Evolutionary conservation across 1,140 invertebrate species (phyloP).

Genomic region (Cydia amplana): DNA sequence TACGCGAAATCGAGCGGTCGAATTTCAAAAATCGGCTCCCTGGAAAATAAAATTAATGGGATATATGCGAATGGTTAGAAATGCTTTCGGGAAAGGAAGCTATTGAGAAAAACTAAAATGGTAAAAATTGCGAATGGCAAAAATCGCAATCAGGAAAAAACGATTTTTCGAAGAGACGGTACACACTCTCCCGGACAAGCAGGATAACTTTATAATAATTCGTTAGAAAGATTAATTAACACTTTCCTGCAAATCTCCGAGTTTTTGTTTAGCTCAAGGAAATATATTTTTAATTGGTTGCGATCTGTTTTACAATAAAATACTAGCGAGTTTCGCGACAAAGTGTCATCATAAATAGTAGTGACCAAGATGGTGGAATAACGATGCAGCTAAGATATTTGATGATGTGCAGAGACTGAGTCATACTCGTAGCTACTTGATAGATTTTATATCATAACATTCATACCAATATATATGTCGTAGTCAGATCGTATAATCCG

Average conservation of each 20-base stretch:
- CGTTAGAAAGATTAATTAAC: not conserved
- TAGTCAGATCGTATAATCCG: too few species aligned
- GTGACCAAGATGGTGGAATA: not conserved
- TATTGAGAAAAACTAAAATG: too few species aligned
- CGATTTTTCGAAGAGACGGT: too few species aligned
- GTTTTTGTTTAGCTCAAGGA: not conserved
- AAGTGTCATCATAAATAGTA: not conserved
- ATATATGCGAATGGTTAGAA: too few species aligned
- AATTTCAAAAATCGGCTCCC: too few species aligned
- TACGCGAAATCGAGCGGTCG: too few species aligned
- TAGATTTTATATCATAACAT: not conserved
- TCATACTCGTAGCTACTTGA: not conserved
- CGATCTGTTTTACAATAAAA: not conserved
- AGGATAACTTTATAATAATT: not conserved
- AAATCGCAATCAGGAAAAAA: too few species aligned
- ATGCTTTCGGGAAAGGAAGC: too few species aligned
- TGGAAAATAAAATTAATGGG: too few species aligned
- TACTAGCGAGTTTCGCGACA: too few species aligned
- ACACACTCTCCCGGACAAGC: not conserved
- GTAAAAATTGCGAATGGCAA: too few species aligned
- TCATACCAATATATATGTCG: not conserved
- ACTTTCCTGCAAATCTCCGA: not conserved
- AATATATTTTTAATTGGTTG: conserved; percentile 8
- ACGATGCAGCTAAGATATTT: not conserved
- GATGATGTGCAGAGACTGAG: not conserved